A percentile compares a stretch with the other conserved stretches of the same genome.
Evolutionary conservation across 2,113 vertebrate genomes (phyloP).

Genomic region (Phoxinus phoxinus): DNA sequence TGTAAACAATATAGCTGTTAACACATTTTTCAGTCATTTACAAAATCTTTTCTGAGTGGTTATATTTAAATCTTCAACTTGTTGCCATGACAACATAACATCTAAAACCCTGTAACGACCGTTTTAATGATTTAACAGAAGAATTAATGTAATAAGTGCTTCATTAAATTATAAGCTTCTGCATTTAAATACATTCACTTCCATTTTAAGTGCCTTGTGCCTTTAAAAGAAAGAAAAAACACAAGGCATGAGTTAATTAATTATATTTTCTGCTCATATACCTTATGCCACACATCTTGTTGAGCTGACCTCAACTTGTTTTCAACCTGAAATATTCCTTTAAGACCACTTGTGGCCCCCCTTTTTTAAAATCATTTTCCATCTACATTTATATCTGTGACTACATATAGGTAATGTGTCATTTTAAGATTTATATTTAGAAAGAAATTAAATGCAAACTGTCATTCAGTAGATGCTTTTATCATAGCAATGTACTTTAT

Average conservation of each 20-base stretch:
- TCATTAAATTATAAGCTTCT: not conserved
- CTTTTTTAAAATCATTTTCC: not conserved
- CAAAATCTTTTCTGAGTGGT: not conserved
- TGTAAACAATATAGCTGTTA: not conserved
- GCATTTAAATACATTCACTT: not conserved
- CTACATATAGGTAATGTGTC: not conserved
- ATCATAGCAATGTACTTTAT: not conserved
- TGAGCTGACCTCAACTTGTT: not conserved
- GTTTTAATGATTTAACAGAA: not conserved
- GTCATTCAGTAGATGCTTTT: not conserved
- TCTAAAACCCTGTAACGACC: not conserved
- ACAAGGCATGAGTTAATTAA: not conserved
- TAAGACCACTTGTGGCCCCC: not conserved
- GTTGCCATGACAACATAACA: not conserved
- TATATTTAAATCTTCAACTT: not conserved
- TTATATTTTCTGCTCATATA: not conserved
- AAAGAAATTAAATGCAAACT: not conserved
- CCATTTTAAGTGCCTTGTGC: not conserved
- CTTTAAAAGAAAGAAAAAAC: too few relatives aligned
- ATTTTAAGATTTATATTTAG: not conserved
- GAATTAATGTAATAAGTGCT: not conserved
- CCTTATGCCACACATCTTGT: not conserved
- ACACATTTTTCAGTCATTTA: not conserved
- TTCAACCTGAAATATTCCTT: not conserved
- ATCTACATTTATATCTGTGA: constrained; percentile 4